Evolutionary conservation across 1,140 invertebrate genomes (phyloP).

Genomic region (Agraylea sexmaculata): DNA sequence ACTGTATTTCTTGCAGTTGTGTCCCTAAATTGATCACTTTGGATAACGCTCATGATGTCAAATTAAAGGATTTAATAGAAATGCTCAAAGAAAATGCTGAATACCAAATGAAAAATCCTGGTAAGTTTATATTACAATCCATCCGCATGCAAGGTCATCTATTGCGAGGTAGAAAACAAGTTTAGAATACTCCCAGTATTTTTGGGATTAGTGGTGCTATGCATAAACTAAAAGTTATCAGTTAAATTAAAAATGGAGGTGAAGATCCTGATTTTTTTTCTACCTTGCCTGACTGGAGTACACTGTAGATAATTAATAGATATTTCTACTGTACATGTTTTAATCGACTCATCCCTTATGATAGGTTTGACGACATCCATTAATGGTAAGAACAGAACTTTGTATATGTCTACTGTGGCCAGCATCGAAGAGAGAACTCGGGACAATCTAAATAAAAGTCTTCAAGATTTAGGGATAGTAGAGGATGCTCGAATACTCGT

Average conservation of each 20-base stretch:
- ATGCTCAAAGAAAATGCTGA: constrained; percentile 58
- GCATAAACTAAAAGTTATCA: no score
- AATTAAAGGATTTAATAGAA: constrained; percentile 75
- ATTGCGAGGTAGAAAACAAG: no score
- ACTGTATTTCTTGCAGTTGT: constrained; percentile 81
- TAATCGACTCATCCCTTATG: constrained; percentile 13
- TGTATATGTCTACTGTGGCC: constrained; percentile 83
- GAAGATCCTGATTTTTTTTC: no score
- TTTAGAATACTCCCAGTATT: no score
- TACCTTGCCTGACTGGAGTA: no score
- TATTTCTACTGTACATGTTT: neutral
- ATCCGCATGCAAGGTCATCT: no score
- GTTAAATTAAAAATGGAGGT: no score
- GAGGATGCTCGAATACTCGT: constrained; percentile 79
- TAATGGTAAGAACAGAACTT: constrained; percentile 76
- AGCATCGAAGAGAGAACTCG: constrained; percentile 83
- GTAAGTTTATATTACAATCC: constrained; percentile 25
- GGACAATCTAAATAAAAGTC: constrained; percentile 75
- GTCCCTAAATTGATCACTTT: constrained; percentile 58
- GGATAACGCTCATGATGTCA: constrained; percentile 50
- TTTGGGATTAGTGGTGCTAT: no score
- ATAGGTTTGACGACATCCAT: constrained; percentile 64
- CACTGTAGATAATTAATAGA: no score
- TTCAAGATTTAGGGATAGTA: constrained; percentile 68
- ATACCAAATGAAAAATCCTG: constrained; percentile 81